Conservation (phyloP, 2,113 vertebrate species). For the Felis catus region DNA sequence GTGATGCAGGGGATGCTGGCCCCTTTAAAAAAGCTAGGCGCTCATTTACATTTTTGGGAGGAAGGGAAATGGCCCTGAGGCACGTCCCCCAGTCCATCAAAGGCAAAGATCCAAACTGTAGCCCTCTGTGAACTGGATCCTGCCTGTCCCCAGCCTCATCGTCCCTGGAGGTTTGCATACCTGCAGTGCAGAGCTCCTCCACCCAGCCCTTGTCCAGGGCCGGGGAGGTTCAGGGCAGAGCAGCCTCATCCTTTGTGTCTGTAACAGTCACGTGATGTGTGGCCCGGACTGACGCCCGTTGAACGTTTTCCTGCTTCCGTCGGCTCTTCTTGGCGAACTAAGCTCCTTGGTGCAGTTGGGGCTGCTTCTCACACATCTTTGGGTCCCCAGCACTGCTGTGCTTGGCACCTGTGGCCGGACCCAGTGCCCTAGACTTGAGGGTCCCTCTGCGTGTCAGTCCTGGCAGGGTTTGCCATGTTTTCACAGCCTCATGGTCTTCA, state of each 20-base stretch:
- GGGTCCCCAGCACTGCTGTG: not conserved
- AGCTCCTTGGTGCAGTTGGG: not conserved
- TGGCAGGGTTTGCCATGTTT: not conserved
- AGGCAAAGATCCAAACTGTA: not conserved
- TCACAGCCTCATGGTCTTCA: not conserved
- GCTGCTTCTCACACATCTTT: not conserved
- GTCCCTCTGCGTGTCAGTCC: not conserved
- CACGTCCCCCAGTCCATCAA: not conserved
- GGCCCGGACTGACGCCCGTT: fast-evolving
- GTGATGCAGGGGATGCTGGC: not conserved
- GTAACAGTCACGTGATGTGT: not conserved
- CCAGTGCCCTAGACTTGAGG: not conserved
- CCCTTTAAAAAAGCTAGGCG: not conserved
- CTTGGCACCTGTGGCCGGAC: not conserved
- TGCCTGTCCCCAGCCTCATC: not conserved
- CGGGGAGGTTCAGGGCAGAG: not conserved
- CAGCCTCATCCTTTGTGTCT: not conserved
- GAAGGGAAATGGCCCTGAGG: not conserved
- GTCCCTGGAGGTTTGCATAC: fast-evolving
- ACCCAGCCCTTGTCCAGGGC: not conserved
- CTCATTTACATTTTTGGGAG: not conserved
- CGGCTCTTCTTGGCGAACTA: not conserved
- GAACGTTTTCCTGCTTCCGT: fast-evolving
- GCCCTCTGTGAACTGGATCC: not conserved
- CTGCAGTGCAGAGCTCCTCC: too few relatives aligned